Percentiles rank a stretch among this genome's conserved stretches.
phyloP scores from a whole-genome alignment of 1,140 invertebrate species.

The Pristionchus pacificus region DNA sequence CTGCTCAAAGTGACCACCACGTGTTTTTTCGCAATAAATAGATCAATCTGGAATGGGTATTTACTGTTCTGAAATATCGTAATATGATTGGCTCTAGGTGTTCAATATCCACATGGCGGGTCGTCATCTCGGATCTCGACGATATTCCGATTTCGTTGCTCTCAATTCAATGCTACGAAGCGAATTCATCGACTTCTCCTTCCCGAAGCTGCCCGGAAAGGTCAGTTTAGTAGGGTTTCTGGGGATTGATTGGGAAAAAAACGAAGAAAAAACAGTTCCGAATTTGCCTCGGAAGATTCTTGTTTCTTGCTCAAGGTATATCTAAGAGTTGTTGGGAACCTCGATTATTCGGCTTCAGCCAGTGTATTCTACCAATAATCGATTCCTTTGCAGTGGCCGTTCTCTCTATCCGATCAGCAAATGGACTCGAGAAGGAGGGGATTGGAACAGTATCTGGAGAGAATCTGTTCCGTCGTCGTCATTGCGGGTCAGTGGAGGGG shows the following conservation, averaged over 20 bases:
- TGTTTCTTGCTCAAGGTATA: too few relatives aligned
- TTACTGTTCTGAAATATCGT: neutral
- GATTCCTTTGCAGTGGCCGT: constrained; percentile 64
- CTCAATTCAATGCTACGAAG: constrained; percentile 84
- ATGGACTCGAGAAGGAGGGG: constrained; percentile 84
- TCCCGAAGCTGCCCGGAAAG: constrained; percentile 95
- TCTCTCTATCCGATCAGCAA: constrained; percentile 90
- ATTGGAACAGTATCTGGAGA: constrained; percentile 94
- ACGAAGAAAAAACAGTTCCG: too few relatives aligned
- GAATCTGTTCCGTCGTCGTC: constrained; percentile 92
- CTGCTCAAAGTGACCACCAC: too few relatives aligned
- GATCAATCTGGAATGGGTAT: neutral
- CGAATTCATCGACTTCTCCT: constrained; percentile 93
- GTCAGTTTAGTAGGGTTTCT: constrained; percentile 82
- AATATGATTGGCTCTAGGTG: constrained; percentile 59
- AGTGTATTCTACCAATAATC: too few relatives aligned
- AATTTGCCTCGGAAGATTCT: too few relatives aligned
- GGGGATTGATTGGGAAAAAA: too few relatives aligned
- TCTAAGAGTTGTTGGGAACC: too few relatives aligned
- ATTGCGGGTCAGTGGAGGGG: constrained; percentile 76
- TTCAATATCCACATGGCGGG: constrained; percentile 99
- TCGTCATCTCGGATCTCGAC: constrained; percentile 85
- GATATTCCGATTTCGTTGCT: constrained; percentile 90
- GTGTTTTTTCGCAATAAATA: too few relatives aligned
- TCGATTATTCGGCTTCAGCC: too few relatives aligned